These are phyloP conservation scores for Nyctibius grandis DNA, from an alignment of 2,797 vertebrate genomes.

Conservation along the genomic window DNA sequence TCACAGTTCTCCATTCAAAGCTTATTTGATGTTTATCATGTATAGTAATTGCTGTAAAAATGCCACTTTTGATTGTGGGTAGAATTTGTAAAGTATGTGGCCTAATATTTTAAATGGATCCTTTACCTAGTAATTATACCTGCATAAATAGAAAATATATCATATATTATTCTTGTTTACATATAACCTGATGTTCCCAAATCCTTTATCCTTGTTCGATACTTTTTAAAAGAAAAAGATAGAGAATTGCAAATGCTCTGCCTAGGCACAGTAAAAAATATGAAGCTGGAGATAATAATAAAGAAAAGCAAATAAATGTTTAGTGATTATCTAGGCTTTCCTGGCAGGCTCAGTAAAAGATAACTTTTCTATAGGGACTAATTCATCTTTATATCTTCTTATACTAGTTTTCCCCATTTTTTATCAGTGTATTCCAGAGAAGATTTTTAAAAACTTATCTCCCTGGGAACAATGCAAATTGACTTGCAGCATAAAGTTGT, in stretches of 20 bases:
- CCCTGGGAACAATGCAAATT: not conserved
- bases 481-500: not conserved
- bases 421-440: conserved; percentile 12
- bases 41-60: not conserved
- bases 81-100: not conserved
- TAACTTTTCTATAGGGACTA: conserved; percentile 36
- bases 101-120: not conserved
- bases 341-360: conserved; percentile 25
- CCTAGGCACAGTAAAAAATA: not conserved
- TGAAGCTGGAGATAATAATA: not conserved
- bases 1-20: not conserved
- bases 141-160: not conserved
- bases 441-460: not conserved
- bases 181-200: not conserved
- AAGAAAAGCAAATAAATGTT: conserved; percentile 45
- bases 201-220: not conserved
- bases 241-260: not conserved
- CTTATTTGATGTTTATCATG: not conserved
- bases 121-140: not conserved
- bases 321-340: conserved; percentile 44
- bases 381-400: conserved; percentile 37
- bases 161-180: not conserved
- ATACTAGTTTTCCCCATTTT: not conserved
- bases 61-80: not conserved
- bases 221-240: conserved; percentile 21